phyloP scores from a whole-genome alignment of 2,888 invertebrate genomes.

The Pseudoips prasinana region DNA sequence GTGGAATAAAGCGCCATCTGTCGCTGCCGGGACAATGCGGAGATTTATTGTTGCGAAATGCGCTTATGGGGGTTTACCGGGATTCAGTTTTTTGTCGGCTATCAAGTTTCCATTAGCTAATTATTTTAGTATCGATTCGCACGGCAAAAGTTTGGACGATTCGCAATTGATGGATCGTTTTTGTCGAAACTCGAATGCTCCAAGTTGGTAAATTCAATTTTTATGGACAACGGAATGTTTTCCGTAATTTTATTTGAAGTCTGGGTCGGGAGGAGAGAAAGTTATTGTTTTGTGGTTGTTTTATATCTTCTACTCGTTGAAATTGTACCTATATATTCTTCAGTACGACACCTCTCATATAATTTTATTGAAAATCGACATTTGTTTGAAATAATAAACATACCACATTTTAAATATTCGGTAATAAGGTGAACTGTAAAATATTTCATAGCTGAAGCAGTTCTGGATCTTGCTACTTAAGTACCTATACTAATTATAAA shows the following conservation, averaged over 20 bases:
- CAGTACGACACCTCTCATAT: too few relatives aligned
- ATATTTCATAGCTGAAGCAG: too few relatives aligned
- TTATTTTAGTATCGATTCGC: conserved; percentile 64
- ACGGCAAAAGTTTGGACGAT: conserved; percentile 59
- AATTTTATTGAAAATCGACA: too few relatives aligned
- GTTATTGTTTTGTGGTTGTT: conserved; percentile 13
- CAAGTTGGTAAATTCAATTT: conserved; percentile 64
- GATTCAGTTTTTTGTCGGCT: conserved; percentile 72
- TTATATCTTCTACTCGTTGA: conserved; percentile 2
- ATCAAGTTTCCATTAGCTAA: conserved; percentile 82
- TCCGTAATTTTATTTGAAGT: conserved; percentile 50
- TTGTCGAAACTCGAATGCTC: conserved; percentile 63
- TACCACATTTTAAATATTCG: too few relatives aligned
- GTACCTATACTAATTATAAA: too few relatives aligned
- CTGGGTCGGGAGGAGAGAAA: conserved; percentile 21
- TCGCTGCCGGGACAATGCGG: conserved; percentile 63
- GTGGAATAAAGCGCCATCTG: conserved; percentile 65
- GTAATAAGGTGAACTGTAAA: too few relatives aligned
- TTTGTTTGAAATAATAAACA: too few relatives aligned
- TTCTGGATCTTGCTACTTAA: too few relatives aligned
- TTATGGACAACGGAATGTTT: conserved; percentile 52
- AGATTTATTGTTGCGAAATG: conserved; percentile 75
- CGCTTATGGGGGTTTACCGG: conserved; percentile 65
- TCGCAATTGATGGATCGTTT: conserved; percentile 73
- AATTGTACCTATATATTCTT: too few relatives aligned